Evolutionary conservation across 2,113 vertebrate genomes (phyloP).

Genomic region (Fulmarus glacialis): DNA sequence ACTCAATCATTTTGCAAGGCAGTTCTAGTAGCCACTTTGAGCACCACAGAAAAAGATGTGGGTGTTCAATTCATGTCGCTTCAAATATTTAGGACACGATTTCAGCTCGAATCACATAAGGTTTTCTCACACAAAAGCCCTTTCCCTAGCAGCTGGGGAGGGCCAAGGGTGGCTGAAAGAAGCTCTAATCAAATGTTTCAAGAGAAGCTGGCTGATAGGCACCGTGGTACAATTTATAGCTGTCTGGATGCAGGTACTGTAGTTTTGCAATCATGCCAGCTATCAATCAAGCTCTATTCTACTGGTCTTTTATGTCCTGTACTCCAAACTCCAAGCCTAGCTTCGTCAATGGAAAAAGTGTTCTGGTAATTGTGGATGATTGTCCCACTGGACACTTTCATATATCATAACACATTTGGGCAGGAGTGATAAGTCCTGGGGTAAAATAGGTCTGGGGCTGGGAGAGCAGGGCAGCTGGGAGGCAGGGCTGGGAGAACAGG

Average conservation of each 20-base stretch:
- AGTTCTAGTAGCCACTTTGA: neutral
- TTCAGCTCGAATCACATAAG: neutral
- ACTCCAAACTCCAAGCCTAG: constrained; percentile 16
- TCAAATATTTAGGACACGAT: constrained; percentile 53
- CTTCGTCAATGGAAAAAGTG: neutral
- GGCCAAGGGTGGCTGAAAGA: constrained; percentile 47
- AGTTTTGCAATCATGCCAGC: constrained; percentile 64
- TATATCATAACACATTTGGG: neutral
- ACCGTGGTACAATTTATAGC: constrained; percentile 49
- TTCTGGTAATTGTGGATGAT: constrained; percentile 43
- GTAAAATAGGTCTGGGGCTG: neutral
- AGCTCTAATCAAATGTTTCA: constrained; percentile 64
- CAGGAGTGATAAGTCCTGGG: neutral
- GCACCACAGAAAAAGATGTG: neutral
- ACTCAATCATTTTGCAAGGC: neutral
- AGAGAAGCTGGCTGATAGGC: constrained; percentile 54
- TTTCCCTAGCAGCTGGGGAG: constrained; percentile 47
- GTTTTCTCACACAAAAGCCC: constrained; percentile 45
- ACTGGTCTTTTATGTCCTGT: constrained; percentile 47
- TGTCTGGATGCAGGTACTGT: constrained; percentile 59
- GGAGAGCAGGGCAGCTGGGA: neutral
- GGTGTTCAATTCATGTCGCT: constrained; percentile 18
- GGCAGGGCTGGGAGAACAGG: neutral
- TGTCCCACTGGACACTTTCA: neutral
- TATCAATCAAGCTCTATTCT: constrained; percentile 69